Conservation (phyloP, 2,797 vertebrate species). For the Pygocentrus nattereri region DNA sequence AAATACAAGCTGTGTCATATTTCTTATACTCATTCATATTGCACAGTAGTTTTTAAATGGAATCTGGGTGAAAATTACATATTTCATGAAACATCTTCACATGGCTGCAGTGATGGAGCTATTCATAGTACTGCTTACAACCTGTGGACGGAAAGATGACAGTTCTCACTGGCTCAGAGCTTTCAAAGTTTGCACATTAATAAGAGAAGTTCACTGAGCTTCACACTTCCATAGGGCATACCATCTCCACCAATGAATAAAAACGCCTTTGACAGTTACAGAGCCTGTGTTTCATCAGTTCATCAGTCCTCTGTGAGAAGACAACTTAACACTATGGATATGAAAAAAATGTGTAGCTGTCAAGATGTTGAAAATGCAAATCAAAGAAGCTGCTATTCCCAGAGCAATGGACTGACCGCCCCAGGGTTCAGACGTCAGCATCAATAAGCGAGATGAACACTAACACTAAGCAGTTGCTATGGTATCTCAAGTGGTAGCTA, state of each 20-base stretch:
- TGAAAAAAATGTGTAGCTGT: no score
- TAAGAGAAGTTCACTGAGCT: conserved; percentile 14
- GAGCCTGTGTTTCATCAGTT: not conserved
- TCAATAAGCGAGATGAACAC: no score
- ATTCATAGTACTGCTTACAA: conserved; percentile 51
- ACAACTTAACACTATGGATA: no score
- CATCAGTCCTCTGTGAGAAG: no score
- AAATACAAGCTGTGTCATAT: not conserved
- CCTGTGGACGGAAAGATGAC: conserved; percentile 41
- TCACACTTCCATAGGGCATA: not conserved
- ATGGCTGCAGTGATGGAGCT: conserved; percentile 41
- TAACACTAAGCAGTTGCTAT: no score
- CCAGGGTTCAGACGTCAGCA: no score
- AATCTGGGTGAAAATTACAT: conserved; percentile 53
- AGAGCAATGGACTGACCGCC: no score
- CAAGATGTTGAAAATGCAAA: no score
- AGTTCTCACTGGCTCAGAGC: conserved; percentile 25
- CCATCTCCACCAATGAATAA: not conserved
- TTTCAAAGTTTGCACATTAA: conserved; percentile 44
- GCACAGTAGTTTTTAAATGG: conserved; percentile 29
- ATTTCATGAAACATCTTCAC: conserved; percentile 49
- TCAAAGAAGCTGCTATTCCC: no score
- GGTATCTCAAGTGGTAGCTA: no score
- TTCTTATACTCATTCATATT: conserved; percentile 11
- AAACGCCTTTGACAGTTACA: not conserved